A percentile compares a stretch with the other conserved stretches of the same genome.
Conservation (phyloP, 1,140 invertebrate species). For the Zaprionus ornatus region DNA sequence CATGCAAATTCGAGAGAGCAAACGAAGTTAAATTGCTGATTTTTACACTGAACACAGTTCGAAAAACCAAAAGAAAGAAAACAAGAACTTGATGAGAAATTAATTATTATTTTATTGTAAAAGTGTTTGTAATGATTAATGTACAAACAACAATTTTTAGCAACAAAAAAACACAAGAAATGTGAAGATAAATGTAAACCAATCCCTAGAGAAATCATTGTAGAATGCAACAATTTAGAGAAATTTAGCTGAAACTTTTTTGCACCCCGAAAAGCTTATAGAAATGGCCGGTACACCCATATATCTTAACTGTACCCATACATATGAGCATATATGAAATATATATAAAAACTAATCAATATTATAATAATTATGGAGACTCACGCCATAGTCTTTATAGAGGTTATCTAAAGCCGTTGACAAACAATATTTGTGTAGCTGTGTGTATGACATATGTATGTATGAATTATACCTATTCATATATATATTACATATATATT, state of each 20-base stretch:
- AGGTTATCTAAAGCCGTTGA: conserved; percentile 62
- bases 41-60: conserved; percentile 76
- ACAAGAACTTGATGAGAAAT: conserved; percentile 23
- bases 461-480: conserved; percentile 30
- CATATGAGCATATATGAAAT: conserved; percentile 35
- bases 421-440: conserved; percentile 71
- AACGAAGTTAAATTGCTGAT: conserved; percentile 71
- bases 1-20: conserved; percentile 49
- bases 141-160: conserved; percentile 24
- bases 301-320: conserved; percentile 28
- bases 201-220: conserved; percentile 40
- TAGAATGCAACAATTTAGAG: conserved; percentile 72
- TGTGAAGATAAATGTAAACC: conserved; percentile 23
- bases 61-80: conserved; percentile 23
- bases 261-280: conserved; percentile 49
- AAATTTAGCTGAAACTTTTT: conserved; percentile 76
- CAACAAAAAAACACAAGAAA: background rate
- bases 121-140: conserved; percentile 35
- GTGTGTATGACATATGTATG: conserved; percentile 42
- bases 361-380: conserved; percentile 40
- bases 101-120: conserved; percentile 14
- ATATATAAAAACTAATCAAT: conserved; percentile 28
- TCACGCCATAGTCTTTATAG: conserved; percentile 62
- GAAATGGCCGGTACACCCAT: conserved; percentile 20
- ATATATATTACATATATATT: conserved; percentile 32